These are phyloP conservation scores for Trissolcus japonicus DNA, from an alignment of 2,888 invertebrate genomes.

Conservation along the genomic window DNA sequence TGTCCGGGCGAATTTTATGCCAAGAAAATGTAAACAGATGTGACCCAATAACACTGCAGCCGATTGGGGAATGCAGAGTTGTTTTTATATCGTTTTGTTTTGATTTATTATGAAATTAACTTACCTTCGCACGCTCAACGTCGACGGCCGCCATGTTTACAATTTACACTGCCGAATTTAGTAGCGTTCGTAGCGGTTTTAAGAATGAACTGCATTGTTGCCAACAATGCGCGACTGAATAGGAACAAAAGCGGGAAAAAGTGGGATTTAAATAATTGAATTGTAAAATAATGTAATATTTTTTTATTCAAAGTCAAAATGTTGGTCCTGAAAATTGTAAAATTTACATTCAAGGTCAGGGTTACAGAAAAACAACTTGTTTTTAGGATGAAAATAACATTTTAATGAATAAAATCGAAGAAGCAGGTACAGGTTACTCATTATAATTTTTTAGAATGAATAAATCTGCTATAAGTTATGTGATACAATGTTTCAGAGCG, in stretches of 20 bases:
- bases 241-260: not conserved
- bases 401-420: constrained; percentile 47
- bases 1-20: not conserved
- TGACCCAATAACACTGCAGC: constrained; percentile 9
- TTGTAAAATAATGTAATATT: not conserved
- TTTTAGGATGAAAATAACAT: constrained; percentile 46
- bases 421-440: constrained; percentile 56
- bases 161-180: constrained; percentile 22
- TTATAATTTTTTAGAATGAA: constrained; percentile 37
- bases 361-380: not conserved
- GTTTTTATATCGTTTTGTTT: constrained; percentile 3
- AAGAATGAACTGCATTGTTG: constrained; percentile 17
- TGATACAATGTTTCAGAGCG: constrained; percentile 31
- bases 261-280: not conserved
- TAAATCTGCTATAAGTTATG: constrained; percentile 31
- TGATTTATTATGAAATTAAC: constrained; percentile 56
- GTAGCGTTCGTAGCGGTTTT: constrained; percentile 5
- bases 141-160: constrained; percentile 80
- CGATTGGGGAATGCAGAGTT: constrained; percentile 10
- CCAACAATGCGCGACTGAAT: constrained; percentile 5
- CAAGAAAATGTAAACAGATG: not conserved
- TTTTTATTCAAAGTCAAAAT: not conserved
- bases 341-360: not conserved
- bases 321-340: not conserved
- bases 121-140: constrained; percentile 75